Base-by-base conservation (phyloP, 2,888 invertebrate species). In the Halocaridina rubra region DNA sequence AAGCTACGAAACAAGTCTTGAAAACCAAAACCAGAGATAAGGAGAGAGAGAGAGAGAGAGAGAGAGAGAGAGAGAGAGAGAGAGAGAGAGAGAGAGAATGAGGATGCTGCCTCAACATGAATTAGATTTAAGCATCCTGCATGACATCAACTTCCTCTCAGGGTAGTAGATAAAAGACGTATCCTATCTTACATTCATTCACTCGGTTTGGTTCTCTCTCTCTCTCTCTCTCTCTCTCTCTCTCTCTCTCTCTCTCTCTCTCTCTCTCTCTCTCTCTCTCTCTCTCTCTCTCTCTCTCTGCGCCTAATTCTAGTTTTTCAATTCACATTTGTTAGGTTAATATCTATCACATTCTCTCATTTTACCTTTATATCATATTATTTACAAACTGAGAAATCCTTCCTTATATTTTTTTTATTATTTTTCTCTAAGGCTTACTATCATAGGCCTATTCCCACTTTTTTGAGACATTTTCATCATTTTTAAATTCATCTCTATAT, bases 11-110 rank as follows among this genome's bases (percentile, higher is more conserved):
- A 46, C 46, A 46, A 13, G 13, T 46, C 46, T 10, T 46, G 13
- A 13, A 10, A 13, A 10, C 46, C 46, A 8, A 46, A 8, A 46
- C 13, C 46, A 46, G 8, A 46, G 10, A 46, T 13, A 10, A 13
- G 8, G 46, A 13, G 46, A 46, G 46, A 10, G 13, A 46, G 10
- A 10, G 64, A 4, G 76, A 76, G 76, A 76, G 76, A 76, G 76
- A 76, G 57, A 76, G 59, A 57, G 59, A 57, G 76, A 57, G 57
- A 57, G 57, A 76, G 57, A 30, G 57, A 76, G 57, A 57, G 57
- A 76, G 57, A 29, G 59, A 59, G 22, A 27, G 22, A 27, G 46
- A 75, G 53, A 75, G 53, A 33, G 53, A 29, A 46, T 27, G 53
- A 75, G 75, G 46, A 46, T 46, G 75, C 39, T 53, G 53, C 19